A percentile compares a stretch with the other conserved stretches of the same genome.
These are phyloP conservation scores for Lemur catta DNA, from an alignment of 2,797 vertebrate species.

Conservation along the genomic window DNA sequence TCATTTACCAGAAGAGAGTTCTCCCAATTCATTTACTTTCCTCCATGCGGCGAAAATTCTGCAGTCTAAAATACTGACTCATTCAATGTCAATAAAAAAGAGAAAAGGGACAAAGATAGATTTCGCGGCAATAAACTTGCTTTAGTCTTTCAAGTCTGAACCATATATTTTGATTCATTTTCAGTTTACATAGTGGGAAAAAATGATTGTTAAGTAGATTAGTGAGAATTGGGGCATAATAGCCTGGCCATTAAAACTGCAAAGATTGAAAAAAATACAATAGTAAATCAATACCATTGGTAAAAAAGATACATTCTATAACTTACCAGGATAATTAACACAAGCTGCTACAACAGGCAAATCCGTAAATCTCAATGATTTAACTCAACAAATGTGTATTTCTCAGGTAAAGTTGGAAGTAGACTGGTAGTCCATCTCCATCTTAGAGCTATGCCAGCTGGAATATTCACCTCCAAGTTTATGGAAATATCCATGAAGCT, in stretches of 20 bases:
- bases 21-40: neutral
- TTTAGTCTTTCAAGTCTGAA: neutral
- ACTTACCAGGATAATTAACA: neutral
- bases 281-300: neutral
- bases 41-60: neutral
- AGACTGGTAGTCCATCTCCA: neutral
- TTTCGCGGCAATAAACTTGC: neutral
- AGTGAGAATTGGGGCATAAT: neutral
- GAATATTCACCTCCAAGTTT: neutral
- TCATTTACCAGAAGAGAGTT: neutral
- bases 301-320: neutral
- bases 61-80: neutral
- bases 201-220: neutral
- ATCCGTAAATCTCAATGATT: neutral
- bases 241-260: neutral
- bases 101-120: conserved; percentile 5
- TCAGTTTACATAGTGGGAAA: neutral
- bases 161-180: neutral
- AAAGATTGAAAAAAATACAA: neutral
- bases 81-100: neutral
- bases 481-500: neutral
- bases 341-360: neutral
- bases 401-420: neutral
- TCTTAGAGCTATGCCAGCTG: neutral
- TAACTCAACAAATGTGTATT: conserved; percentile 4